Percentiles rank a stretch among this genome's conserved stretches.
Evolutionary conservation across 2,888 invertebrate species (phyloP).

Genomic region (Rhopalosiphum nymphaeae): DNA sequence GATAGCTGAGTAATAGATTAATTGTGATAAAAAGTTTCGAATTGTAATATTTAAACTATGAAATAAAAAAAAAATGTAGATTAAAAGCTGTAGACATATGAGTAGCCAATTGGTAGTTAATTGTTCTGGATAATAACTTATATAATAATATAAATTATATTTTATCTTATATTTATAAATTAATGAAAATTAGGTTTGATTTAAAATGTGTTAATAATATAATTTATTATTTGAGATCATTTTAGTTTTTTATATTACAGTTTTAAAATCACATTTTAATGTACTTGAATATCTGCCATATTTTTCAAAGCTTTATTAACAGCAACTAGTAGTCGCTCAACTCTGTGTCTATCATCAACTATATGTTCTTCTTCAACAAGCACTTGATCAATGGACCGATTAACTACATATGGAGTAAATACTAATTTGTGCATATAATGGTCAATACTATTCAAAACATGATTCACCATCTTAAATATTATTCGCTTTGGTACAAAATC

Average conservation of each 20-base stretch:
- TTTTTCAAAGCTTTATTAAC: conserved; percentile 42
- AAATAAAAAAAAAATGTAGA: no score
- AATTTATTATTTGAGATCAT: neutral
- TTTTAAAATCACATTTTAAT: neutral
- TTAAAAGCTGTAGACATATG: no score
- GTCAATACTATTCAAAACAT: conserved; percentile 36
- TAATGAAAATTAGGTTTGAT: neutral
- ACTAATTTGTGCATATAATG: conserved; percentile 33
- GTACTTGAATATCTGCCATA: conserved; percentile 41
- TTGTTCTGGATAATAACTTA: no score
- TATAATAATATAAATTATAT: no score
- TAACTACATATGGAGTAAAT: conserved; percentile 40
- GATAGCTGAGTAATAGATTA: no score
- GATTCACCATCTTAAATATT: conserved; percentile 38
- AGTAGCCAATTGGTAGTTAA: no score
- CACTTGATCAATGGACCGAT: conserved; percentile 19
- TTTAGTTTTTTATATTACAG: neutral
- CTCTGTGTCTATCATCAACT: conserved; percentile 20
- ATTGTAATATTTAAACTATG: no score
- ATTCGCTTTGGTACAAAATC: conserved; percentile 56
- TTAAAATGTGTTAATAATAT: neutral
- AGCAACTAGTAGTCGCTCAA: neutral
- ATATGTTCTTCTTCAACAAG: conserved; percentile 5
- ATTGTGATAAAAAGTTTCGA: no score
- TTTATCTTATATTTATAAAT: neutral